phyloP scores from a whole-genome alignment of 2,888 invertebrate genomes.

The Zootermopsis nevadensis region DNA sequence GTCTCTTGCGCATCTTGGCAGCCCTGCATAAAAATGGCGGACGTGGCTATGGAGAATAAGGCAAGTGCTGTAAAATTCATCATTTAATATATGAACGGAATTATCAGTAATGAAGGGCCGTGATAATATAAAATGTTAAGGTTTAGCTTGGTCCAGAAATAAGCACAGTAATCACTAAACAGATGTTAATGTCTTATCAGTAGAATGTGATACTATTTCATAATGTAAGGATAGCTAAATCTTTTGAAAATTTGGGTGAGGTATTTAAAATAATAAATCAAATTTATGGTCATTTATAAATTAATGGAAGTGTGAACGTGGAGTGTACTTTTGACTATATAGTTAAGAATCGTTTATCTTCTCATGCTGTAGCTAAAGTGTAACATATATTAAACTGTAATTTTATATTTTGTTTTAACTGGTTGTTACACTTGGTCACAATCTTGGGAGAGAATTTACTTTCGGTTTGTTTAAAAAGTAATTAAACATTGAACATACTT shows the following conservation, averaged over 20 bases:
- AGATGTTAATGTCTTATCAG: no score
- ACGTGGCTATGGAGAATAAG: background rate
- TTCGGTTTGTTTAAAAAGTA: no score
- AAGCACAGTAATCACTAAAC: background rate
- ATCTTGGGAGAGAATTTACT: no score
- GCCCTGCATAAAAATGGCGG: conserved; percentile 16
- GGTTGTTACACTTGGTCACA: no score
- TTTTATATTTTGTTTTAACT: no score
- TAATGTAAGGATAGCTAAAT: background rate
- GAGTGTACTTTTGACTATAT: no score
- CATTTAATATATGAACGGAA: background rate
- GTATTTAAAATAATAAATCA: background rate
- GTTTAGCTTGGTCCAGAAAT: background rate
- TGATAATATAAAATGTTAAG: background rate
- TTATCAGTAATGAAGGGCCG: background rate
- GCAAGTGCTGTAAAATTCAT: background rate
- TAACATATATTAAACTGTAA: no score
- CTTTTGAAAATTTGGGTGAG: background rate
- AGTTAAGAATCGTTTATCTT: no score
- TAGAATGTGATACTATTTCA: background rate
- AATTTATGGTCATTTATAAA: no score
- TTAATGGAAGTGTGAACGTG: no score
- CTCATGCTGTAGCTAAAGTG: no score
- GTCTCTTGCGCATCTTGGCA: background rate
- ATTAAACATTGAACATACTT: no score